phyloP scores from a whole-genome alignment of 2,113 vertebrate species.

The Parotia lawesii region DNA sequence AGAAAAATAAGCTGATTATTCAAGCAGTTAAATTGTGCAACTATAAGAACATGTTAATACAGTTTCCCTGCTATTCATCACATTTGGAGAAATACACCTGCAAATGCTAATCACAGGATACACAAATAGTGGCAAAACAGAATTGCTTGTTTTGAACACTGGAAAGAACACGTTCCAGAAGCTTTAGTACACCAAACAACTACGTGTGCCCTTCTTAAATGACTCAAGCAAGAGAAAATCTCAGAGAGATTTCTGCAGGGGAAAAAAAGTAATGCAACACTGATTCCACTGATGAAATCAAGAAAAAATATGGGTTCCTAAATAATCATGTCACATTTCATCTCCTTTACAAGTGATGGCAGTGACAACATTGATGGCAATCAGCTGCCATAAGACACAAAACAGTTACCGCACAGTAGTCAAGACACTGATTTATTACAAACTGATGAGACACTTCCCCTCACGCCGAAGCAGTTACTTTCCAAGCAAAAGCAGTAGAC shows the following conservation, averaged over 20 bases:
- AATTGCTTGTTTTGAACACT: background rate
- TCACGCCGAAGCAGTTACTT: background rate
- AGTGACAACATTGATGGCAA: fast-evolving
- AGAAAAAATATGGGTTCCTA: background rate
- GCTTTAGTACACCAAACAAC: background rate
- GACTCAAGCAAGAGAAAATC: background rate
- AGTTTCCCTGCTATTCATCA: background rate
- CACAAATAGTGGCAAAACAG: background rate
- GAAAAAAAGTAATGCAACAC: background rate
- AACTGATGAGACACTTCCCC: background rate
- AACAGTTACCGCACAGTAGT: background rate
- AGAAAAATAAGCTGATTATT: background rate
- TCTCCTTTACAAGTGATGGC: background rate
- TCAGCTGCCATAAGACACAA: background rate
- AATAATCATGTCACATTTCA: background rate
- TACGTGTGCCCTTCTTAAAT: background rate
- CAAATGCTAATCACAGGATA: background rate
- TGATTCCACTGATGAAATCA: background rate
- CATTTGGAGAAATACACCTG: background rate
- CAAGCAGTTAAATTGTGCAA: background rate
- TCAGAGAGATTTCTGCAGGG: background rate
- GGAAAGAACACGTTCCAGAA: background rate
- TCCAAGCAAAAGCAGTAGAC: background rate
- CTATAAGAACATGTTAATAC: background rate
- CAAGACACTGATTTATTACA: background rate